Evolutionary conservation across 2,113 vertebrate genomes (phyloP).

Genomic region (Ceyx melanurus): DNA sequence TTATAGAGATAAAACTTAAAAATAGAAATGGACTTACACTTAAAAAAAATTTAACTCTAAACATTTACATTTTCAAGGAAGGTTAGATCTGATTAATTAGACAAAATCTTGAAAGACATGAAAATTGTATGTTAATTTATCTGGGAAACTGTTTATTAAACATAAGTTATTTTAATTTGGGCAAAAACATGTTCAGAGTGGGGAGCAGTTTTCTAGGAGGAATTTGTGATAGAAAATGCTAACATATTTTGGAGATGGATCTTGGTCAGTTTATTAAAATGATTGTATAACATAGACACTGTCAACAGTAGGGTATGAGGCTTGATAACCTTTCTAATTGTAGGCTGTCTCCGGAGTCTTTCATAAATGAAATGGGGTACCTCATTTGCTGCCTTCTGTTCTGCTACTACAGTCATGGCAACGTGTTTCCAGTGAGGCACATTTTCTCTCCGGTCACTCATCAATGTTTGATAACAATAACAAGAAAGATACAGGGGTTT

Average conservation of each 20-base stretch:
- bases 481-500: neutral
- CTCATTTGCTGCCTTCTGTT: neutral
- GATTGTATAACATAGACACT: neutral
- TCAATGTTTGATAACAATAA: neutral
- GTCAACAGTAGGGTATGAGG: neutral
- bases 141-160: neutral
- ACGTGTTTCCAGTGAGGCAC: neutral
- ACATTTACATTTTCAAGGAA: neutral
- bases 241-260: neutral
- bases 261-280: neutral
- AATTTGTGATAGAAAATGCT: neutral
- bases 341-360: neutral
- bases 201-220: neutral
- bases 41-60: neutral
- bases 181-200: neutral
- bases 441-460: neutral
- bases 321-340: neutral
- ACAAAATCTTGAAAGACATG: neutral
- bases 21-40: neutral
- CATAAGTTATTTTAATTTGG: neutral
- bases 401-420: neutral
- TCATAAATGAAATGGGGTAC: neutral
- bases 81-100: neutral
- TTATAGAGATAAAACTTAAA: neutral
- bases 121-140: neutral